These are phyloP conservation scores for Luidia sarsii DNA, from an alignment of 53 echinoderm and acorn worm species.

Conservation along the genomic window DNA sequence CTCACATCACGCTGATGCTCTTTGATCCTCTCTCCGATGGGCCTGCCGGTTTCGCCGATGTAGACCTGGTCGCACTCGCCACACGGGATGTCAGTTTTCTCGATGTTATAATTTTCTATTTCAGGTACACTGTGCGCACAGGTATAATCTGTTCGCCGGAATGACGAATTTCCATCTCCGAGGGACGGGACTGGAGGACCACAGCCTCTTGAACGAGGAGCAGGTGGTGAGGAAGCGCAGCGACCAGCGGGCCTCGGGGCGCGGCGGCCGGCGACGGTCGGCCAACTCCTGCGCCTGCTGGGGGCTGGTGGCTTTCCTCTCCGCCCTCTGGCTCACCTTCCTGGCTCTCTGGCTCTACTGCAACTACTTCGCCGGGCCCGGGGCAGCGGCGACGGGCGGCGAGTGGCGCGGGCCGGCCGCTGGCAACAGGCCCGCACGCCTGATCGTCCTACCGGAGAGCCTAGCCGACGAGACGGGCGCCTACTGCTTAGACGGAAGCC, in stretches of 20 bases:
- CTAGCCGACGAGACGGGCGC: constrained; percentile 62
- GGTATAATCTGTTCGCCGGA: no score
- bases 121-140: no score
- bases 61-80: no score
- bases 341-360: constrained; percentile 24
- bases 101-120: no score
- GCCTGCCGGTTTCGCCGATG: no score
- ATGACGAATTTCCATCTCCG: constrained; percentile 37
- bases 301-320: constrained; percentile 1
- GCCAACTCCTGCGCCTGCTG: constrained; percentile 10
- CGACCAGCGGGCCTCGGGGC: not conserved
- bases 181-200: constrained; percentile 28
- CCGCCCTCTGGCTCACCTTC: constrained; percentile 16
- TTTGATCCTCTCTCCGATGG: no score
- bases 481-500: constrained; percentile 80
- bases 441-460: constrained; percentile 53
- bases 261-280: not conserved
- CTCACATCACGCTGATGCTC: no score
- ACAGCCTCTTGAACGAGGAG: constrained; percentile 41
- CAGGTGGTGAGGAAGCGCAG: constrained; percentile 14
- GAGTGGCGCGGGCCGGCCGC: not conserved
- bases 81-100: no score
- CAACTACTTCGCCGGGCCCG: not conserved
- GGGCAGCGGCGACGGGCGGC: no score
- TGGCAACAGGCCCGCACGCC: not conserved